Base-by-base conservation (phyloP, 2,888 invertebrate species). In the Boloria selene region DNA sequence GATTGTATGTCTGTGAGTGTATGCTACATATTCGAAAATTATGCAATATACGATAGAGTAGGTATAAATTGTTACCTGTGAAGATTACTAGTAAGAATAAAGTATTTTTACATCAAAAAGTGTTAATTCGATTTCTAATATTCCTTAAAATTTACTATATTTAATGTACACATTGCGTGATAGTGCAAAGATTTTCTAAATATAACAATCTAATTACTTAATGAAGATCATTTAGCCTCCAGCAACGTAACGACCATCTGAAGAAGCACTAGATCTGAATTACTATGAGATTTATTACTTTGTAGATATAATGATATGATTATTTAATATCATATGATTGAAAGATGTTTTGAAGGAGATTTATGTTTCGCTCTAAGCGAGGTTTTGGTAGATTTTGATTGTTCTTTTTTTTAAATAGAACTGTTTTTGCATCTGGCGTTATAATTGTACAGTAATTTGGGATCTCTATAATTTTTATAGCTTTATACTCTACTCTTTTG, bases 271-370 rank as follows among this genome's bases (percentile, higher is more conserved):
- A 78, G 81, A 76, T 81, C 79, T 74, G 81, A 82, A 90, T 91
- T 91, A 90, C 85, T 81, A 82, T 74, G 77, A 89, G 87, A 91
- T 92, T 91, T 90, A 90, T 88, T 84, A 87, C 84, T 77, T 79
- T 79, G 85, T 87, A 84, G 83, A 79, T 83, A 82, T 84, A 84
- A 85, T 84, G 84, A 82, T 77, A 79, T 77, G 79, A 81, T 84
- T 81, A 81, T 74, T 79, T 49, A 59, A 49, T 49, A 49, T 16
- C 38, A n/a, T 49, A 59, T 50, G 50, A 59, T 59, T 50, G 59
- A 59, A 59, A 50, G 59, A 83, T 77, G 82, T 86, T 85, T 16
- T 52, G 64, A 59, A 59, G 54, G 58, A 58, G 90, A 91, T 91
- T 91, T 90, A 91, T 90, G 82, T 16, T 80, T 79, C 73, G 86